Evolutionary conservation across 2,888 invertebrate species (phyloP), one percentile per base, ranked within the genome.

Genomic region (Acrobasis repandana): DNA sequence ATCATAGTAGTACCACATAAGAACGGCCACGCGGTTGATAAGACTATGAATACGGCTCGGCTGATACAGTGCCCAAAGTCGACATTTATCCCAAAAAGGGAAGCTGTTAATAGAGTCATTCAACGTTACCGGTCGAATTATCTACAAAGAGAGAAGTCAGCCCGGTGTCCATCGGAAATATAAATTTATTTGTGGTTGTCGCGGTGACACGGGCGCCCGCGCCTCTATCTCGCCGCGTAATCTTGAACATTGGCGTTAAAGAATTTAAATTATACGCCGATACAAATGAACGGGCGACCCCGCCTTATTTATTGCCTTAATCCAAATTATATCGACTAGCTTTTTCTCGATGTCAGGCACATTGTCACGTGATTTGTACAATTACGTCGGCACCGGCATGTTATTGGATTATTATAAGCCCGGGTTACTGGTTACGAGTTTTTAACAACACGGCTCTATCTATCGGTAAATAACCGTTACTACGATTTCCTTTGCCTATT

Each of bases 201-300:
- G 80, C 80, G 63, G 80, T 77, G 84, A 89, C 91, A 88, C 88
- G 89, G 88, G 91, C 91, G 90, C 91, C 86, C 86, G 85, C 82
- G 79, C 80, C 86, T 84, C 85, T 92, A 91, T 92, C 91, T 83
- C 83, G 70, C 83, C 87, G 86, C 85, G 86, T 91, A 91, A 92
- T 92, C 92, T 92, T 89, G 86, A 91, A 91, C 92, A 92, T 91
- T 91, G 91, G 92, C 92, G 92, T 91, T 91, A 92, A 92, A 92
- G 91, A 91, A 91, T 91, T 92, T 92, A 92, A 92, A 91, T 92
- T 92, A 91, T 92, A 90, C 83, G 80, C 87, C 80, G 91, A 90
- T 91, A 92, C 92, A 92, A 92, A 92, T 91, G 90, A 90, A 91
- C 90, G 85, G 80, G 84, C 86, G 80, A 89, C 85, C 83, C 76